Evolutionary conservation across 2,797 vertebrate genomes (phyloP).

Genomic region (Botia kubotai): DNA sequence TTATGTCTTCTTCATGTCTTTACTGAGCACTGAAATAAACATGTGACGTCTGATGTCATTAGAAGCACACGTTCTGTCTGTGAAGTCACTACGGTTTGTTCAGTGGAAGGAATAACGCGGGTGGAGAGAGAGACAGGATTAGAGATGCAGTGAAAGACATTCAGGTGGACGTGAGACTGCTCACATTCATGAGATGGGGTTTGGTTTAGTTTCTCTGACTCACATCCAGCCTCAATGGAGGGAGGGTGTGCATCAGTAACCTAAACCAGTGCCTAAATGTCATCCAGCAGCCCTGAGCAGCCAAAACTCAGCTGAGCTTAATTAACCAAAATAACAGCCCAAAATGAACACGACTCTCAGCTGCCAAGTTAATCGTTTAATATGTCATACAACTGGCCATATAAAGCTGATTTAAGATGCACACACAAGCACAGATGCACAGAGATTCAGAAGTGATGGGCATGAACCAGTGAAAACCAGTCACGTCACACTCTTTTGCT

Average conservation of each 20-base stretch:
- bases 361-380: background rate
- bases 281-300: conserved; percentile 23
- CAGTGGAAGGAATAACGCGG: background rate
- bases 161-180: conserved; percentile 46
- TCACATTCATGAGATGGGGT: conserved; percentile 41
- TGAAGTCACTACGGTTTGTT: background rate
- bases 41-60: background rate
- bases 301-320: background rate
- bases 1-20: background rate
- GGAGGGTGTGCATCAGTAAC: conserved; percentile 7
- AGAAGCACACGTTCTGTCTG: background rate
- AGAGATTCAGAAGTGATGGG: background rate
- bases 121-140: background rate
- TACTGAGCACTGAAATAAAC: background rate
- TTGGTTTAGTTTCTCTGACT: background rate
- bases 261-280: conserved; percentile 4
- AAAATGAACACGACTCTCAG: background rate
- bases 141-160: conserved; percentile 8
- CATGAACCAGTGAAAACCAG: background rate
- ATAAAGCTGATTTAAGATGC: conserved; percentile 1
- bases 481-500: background rate
- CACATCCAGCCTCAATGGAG: background rate
- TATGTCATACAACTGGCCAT: background rate
- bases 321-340: background rate
- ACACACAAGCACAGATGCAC: background rate